Percentiles rank a stretch among this genome's conserved stretches.
Evolutionary conservation across 2,113 vertebrate genomes (phyloP).

Genomic region (Coregonus clupeaformis): DNA sequence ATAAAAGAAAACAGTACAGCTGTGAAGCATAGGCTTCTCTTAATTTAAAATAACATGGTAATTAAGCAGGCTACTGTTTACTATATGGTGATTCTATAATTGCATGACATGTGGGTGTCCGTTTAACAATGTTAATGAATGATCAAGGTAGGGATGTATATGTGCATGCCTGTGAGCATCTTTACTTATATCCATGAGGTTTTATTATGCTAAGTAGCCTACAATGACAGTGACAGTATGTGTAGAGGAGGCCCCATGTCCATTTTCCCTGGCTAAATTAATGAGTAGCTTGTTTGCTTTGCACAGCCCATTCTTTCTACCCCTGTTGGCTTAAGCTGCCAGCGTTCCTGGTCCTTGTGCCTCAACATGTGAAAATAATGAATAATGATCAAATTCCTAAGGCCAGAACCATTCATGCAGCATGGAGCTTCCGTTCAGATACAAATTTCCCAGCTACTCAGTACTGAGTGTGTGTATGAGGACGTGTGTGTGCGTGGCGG

Average conservation of each 20-base stretch:
- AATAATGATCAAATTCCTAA: constrained; percentile 62
- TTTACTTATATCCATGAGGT: not conserved
- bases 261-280: not conserved
- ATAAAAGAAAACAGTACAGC: not conserved
- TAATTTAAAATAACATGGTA: too few species aligned
- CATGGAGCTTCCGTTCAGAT: constrained; percentile 33
- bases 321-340: constrained; percentile 29
- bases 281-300: constrained; percentile 14
- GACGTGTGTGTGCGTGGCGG: constrained; percentile 12
- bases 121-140: not conserved
- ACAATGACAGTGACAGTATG: not conserved
- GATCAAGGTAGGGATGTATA: not conserved
- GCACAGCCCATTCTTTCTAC: constrained; percentile 1
- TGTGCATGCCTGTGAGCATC: not conserved
- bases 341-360: constrained; percentile 42
- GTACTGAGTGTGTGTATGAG: constrained; percentile 13
- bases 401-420: constrained; percentile 58
- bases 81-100: too few species aligned
- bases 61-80: not conserved
- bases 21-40: too few species aligned
- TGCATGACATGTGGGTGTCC: not conserved
- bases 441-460: constrained; percentile 38
- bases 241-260: not conserved
- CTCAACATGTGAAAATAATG: constrained; percentile 61
- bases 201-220: not conserved